Conservation (phyloP, 2,888 invertebrate genomes). For the Sceliomorpha sp. region DNA sequence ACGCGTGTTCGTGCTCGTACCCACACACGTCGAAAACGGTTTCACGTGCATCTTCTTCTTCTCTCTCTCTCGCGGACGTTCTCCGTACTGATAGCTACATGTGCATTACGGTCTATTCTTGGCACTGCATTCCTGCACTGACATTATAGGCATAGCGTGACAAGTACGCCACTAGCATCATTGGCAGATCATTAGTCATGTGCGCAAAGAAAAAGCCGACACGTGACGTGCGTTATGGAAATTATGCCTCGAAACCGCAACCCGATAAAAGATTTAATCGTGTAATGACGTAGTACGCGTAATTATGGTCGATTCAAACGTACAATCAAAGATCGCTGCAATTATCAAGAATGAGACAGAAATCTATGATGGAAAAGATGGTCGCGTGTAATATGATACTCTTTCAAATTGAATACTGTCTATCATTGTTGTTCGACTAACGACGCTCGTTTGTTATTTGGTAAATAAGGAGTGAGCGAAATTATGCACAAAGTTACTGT, state of each 20-base stretch:
- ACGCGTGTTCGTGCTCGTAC: not conserved
- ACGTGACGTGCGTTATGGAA: constrained; percentile 24
- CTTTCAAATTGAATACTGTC: too few relatives aligned
- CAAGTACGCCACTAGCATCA: constrained; percentile 39
- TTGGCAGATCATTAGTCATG: constrained; percentile 46
- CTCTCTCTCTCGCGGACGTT: too few relatives aligned
- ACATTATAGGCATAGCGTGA: constrained; percentile 35
- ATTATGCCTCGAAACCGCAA: constrained; percentile 25
- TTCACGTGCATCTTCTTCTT: constrained; percentile 21
- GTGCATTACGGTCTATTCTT: constrained; percentile 41
- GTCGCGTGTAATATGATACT: constrained; percentile 12
- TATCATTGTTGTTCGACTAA: too few relatives aligned
- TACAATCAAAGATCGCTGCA: constrained; percentile 14
- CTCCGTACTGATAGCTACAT: constrained; percentile 34
- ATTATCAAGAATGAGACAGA: constrained; percentile 4
- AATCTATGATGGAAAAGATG: not conserved
- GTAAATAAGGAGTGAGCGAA: too few relatives aligned
- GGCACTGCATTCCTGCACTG: constrained; percentile 31
- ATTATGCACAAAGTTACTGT: too few relatives aligned
- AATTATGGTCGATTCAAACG: constrained; percentile 25
- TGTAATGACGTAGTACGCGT: constrained; percentile 13
- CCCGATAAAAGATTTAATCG: constrained; percentile 27
- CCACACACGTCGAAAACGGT: constrained; percentile 9
- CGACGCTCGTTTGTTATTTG: too few relatives aligned
- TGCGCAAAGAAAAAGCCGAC: constrained; percentile 21